phyloP scores from a whole-genome alignment of 2,113 vertebrate genomes.

The Pseudorectes ferrugineus region DNA sequence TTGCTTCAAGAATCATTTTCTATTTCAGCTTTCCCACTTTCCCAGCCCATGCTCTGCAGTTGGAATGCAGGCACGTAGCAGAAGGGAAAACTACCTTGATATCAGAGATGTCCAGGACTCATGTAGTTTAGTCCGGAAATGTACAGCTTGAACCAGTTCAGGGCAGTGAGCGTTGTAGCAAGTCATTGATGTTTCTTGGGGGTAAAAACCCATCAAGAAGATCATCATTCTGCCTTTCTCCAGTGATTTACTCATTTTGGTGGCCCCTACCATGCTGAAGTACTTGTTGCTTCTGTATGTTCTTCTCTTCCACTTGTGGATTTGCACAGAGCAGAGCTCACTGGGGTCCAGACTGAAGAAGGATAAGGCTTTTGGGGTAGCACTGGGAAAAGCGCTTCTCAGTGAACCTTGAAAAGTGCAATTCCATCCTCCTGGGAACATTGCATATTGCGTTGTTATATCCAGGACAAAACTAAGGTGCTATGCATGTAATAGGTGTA shows the following conservation, averaged over 20 bases:
- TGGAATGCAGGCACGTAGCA: neutral
- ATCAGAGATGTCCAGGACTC: neutral
- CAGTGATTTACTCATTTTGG: neutral
- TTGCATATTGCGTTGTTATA: neutral
- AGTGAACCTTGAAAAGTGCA: neutral
- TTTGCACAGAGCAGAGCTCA: neutral
- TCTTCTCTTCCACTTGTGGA: neutral
- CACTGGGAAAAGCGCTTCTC: neutral
- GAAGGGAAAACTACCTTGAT: neutral
- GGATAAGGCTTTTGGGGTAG: neutral
- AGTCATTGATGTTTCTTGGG: neutral
- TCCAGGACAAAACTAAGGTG: neutral
- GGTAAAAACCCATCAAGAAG: neutral
- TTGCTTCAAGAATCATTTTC: neutral
- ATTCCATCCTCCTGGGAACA: rapidly evolving
- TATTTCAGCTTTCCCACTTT: neutral
- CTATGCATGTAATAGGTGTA: neutral
- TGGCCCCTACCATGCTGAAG: neutral
- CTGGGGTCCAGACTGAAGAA: neutral
- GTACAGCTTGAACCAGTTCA: neutral
- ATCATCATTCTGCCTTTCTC: neutral
- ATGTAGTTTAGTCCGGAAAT: neutral
- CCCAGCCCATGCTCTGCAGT: neutral
- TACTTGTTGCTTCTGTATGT: neutral
- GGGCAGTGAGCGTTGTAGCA: rapidly evolving